Evolutionary conservation across 2,888 invertebrate species (phyloP), one percentile per base, ranked within the genome.

Genomic region (Phalangium opilio): DNA sequence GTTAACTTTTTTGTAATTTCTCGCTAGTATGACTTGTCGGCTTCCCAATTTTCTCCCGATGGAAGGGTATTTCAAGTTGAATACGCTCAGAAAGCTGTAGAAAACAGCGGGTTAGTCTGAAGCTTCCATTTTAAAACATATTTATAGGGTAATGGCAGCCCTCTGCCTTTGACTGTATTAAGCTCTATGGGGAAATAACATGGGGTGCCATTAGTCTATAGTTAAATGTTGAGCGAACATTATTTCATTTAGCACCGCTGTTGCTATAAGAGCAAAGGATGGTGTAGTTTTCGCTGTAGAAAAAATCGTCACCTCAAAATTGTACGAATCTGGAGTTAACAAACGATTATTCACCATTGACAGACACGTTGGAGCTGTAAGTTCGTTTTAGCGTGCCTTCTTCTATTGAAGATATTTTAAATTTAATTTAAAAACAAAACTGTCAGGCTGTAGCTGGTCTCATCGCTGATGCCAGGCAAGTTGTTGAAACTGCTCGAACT

Each of bases 21-120:
- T n/a, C n/a, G n/a, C n/a, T 68, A 93, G 90, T 99, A 99, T 67
- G 98, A 99, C 77, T 75, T 99, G 61, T 96, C 96, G 50, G 98
- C 98, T n/a, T 93, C 98, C 38, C 98, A 98, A 74, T 98, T 98
- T 71, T 98, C 96, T 2, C 98, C 98, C 2, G 98, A 98, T 67
- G 98, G 98, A 10, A 75, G 96, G 59, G 96, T 99, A 33, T 98
- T 98, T 69, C 98, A 98, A 78, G 91, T 99, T 2, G 98, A 99
- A 73, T 99, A 99, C 71, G 98, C 98, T 3, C 84, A 84, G 47
- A 99, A 99, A 71, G 98, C 98, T 3, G 96, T 99, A 2, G 98
- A 99, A 70, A 89, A 87, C 63, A 87, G 90, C 63, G 93, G 95
- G 76, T 77, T 65, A 63, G 72, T 64, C 44, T n/a, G n/a, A n/a